These are phyloP conservation scores for Villa cingulata DNA, from an alignment of 2,888 invertebrate genomes.

Conservation along the genomic window DNA sequence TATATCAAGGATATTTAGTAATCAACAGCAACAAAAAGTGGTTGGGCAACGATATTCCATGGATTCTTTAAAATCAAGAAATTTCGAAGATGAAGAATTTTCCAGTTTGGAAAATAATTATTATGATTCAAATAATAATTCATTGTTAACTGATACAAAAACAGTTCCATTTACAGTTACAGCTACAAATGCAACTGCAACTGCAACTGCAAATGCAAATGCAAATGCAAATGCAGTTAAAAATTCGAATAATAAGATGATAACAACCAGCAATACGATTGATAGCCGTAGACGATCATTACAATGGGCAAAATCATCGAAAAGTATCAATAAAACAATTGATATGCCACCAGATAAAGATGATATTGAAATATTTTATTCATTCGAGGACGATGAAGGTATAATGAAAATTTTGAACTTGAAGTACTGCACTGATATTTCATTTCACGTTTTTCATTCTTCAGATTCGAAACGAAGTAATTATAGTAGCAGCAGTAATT, in stretches of 20 bases:
- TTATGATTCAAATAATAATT: no score
- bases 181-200: no score
- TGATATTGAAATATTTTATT: slow-evolving; percentile 31
- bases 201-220: no score
- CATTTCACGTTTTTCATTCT: neutral
- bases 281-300: neutral
- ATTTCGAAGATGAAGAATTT: no score
- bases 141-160: no score
- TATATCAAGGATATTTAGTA: no score
- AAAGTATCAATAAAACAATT: neutral
- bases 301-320: neutral
- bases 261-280: neutral
- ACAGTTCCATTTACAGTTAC: no score
- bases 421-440: neutral
- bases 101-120: no score
- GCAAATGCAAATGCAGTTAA: no score
- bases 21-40: neutral
- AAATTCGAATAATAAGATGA: no score
- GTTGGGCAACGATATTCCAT: no score
- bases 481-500: neutral
- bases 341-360: slow-evolving; percentile 17
- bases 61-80: no score
- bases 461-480: neutral
- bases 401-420: neutral
- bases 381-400: slow-evolving; percentile 35